A percentile compares a stretch with the other conserved stretches of the same genome.
These are phyloP conservation scores for Leucoraja ocellata DNA, from an alignment of 2,797 vertebrate species.

Conservation along the genomic window DNA sequence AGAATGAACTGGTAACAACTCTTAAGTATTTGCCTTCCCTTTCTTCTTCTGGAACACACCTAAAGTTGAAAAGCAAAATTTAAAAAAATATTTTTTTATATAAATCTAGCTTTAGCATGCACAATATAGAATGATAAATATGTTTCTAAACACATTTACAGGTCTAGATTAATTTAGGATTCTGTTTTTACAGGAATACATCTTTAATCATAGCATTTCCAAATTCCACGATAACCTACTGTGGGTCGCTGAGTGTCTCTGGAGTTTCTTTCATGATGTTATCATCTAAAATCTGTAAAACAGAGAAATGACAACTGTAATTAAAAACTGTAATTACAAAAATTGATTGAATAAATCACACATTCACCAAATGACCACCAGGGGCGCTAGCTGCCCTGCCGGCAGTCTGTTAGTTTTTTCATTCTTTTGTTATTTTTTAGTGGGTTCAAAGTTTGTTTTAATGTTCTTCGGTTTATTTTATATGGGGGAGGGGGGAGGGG, in stretches of 20 bases:
- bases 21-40: conserved; percentile 82
- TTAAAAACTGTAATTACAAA: conserved; percentile 36
- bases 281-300: conserved; percentile 78
- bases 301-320: not conserved
- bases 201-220: not conserved
- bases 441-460: too few species aligned
- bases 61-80: conserved; percentile 46
- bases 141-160: not conserved
- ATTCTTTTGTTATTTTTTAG: too few species aligned
- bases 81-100: too few species aligned
- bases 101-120: not conserved
- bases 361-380: not conserved
- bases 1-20: conserved; percentile 81
- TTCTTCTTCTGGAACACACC: conserved; percentile 83
- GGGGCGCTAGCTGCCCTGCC: too few species aligned
- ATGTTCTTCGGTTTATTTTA: too few species aligned
- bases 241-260: conserved; percentile 84
- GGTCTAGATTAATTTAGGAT: not conserved
- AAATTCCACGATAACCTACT: conserved; percentile 63
- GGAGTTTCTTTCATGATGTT: conserved; percentile 87
- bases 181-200: not conserved
- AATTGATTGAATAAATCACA: not conserved
- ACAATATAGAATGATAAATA: not conserved
- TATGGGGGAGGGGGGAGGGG: too few species aligned
- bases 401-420: too few species aligned